These are phyloP conservation scores for Lepidurus couesii DNA, from an alignment of 1,140 invertebrate species.

Conservation along the genomic window DNA sequence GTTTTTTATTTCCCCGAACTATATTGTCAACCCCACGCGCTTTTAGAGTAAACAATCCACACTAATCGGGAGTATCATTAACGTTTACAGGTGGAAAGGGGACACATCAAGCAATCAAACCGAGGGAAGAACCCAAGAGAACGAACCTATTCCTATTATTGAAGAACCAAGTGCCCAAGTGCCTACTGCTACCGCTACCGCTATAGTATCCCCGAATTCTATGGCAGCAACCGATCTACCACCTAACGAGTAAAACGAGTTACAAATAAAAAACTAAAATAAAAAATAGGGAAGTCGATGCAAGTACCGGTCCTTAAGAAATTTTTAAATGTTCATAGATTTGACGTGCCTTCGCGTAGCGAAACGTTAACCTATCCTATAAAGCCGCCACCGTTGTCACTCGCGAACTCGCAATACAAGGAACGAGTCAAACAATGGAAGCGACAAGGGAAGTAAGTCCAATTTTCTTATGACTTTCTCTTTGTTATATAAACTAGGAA, in stretches of 20 bases:
- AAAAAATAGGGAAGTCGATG: too few relatives aligned
- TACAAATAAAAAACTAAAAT: background rate
- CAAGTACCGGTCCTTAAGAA: too few relatives aligned
- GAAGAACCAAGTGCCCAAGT: background rate
- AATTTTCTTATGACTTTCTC: background rate
- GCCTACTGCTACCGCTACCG: background rate
- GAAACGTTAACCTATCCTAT: background rate
- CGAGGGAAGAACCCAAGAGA: background rate
- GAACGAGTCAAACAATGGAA: constrained; percentile 25
- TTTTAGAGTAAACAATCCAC: background rate
- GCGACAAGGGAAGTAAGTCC: constrained; percentile 26
- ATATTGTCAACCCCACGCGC: background rate
- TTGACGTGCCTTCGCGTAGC: background rate
- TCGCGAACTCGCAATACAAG: background rate
- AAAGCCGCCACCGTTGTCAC: background rate
- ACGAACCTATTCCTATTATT: background rate
- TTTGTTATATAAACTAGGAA: background rate
- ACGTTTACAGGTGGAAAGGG: constrained; percentile 1
- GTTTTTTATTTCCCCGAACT: background rate
- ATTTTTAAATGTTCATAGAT: background rate
- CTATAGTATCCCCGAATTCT: background rate
- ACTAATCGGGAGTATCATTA: background rate
- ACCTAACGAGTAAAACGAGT: background rate
- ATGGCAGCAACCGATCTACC: background rate
- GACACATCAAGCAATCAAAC: background rate